These are phyloP conservation scores for Coreius guichenoti DNA, from an alignment of 2,797 vertebrate species.

Conservation along the genomic window DNA sequence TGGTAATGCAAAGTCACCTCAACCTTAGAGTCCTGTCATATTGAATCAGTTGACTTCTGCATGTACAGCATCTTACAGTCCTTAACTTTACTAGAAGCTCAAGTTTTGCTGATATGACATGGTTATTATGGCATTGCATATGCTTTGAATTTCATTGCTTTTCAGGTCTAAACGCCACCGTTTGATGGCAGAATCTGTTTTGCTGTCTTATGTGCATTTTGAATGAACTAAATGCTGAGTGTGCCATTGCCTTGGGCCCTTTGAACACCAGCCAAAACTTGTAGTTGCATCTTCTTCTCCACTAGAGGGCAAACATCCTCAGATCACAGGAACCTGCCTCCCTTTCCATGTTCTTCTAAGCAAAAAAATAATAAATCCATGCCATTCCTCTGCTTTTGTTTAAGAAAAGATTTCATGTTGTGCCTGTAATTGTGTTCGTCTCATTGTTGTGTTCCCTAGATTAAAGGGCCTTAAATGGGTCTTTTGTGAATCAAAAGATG, in stretches of 20 bases:
- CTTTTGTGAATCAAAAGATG: conserved; percentile 48
- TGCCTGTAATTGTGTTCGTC: conserved; percentile 49
- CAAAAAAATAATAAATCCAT: conserved; percentile 3
- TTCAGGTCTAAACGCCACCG: not conserved
- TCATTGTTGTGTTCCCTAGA: conserved; percentile 26
- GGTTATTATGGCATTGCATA: not conserved
- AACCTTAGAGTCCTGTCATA: not conserved
- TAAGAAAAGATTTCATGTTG: conserved; percentile 43
- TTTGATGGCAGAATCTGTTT: not conserved
- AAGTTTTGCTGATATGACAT: not conserved
- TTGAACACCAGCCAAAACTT: conserved; percentile 20
- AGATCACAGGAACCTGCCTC: conserved; percentile 47
- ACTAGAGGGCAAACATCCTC: conserved; percentile 60
- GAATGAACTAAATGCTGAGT: conserved; percentile 45
- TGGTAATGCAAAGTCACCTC: not conserved
- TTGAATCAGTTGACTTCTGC: not conserved
- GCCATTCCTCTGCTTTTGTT: conserved; percentile 10
- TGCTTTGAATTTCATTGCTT: not conserved
- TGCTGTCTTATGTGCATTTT: conserved; percentile 20
- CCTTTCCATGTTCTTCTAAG: conserved; percentile 27
- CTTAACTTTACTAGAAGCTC: not conserved
- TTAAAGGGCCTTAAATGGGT: conserved; percentile 43
- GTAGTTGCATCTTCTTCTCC: conserved; percentile 41
- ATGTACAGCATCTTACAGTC: not conserved
- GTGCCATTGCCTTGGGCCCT: conserved; percentile 18